Evolutionary conservation across 2,113 vertebrate genomes (phyloP).

Genomic region (Noturus placidus): DNA sequence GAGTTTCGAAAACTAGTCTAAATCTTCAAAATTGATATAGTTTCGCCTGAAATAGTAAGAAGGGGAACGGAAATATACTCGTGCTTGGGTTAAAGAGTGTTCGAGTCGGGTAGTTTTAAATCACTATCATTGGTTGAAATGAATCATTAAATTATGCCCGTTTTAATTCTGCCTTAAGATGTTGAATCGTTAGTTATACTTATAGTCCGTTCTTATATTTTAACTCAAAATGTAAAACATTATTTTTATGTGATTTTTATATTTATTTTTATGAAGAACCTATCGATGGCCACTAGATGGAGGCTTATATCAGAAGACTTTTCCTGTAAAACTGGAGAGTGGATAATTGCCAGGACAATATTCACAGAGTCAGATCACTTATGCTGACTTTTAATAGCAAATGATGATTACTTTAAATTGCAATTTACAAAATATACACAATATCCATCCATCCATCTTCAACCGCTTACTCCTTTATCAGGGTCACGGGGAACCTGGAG

Average conservation of each 20-base stretch:
- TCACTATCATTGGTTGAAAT: not conserved
- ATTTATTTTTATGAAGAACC: not conserved
- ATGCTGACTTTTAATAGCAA: no score
- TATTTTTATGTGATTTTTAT: not conserved
- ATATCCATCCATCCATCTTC: no score
- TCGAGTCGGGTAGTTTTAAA: not conserved
- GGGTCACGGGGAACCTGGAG: no score
- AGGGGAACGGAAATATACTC: not conserved
- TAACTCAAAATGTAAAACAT: not conserved
- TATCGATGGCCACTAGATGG: constrained; percentile 35
- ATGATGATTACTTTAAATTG: no score
- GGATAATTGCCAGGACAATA: not conserved
- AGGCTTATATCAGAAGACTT: not conserved
- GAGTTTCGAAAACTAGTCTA: not conserved
- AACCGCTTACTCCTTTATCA: no score
- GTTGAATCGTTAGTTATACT: not conserved
- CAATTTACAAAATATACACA: no score
- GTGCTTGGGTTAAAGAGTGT: not conserved
- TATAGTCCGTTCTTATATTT: not conserved
- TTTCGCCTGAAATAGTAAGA: not conserved
- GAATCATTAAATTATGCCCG: not conserved
- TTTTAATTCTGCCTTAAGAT: not conserved
- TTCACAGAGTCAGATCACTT: not conserved
- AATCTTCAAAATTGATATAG: not conserved
- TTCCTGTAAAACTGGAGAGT: not conserved